These are phyloP conservation scores for Dicentrarchus labrax DNA, from an alignment of 2,113 vertebrate species.

Conservation along the genomic window DNA sequence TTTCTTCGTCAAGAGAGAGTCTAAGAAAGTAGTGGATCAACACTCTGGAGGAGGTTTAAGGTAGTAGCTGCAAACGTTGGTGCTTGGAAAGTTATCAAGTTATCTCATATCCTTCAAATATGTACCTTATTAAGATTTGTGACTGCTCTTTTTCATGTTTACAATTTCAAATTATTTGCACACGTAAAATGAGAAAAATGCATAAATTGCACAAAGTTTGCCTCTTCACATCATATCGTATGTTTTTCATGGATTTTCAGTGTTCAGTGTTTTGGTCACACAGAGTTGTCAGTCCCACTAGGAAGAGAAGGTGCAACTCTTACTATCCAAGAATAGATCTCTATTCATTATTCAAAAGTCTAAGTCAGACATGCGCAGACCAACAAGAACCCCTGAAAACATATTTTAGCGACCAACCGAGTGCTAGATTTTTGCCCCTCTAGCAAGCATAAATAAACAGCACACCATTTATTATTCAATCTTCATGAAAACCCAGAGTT, in stretches of 20 bases:
- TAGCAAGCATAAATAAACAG: slow-evolving; percentile 26
- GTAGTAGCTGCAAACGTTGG: neutral
- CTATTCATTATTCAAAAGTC: slow-evolving; percentile 51
- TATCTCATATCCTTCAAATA: neutral
- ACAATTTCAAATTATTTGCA: neutral
- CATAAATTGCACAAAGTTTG: neutral
- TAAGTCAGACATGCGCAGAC: slow-evolving; percentile 23
- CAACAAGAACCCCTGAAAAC: slow-evolving; percentile 8
- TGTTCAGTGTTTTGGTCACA: slow-evolving; percentile 3
- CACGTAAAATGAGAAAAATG: neutral
- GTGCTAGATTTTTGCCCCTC: slow-evolving; percentile 8
- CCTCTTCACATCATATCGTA: neutral
- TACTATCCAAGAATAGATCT: slow-evolving; percentile 24
- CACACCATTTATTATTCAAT: slow-evolving; percentile 44
- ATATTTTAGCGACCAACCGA: slow-evolving; percentile 8
- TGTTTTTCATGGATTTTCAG: neutral
- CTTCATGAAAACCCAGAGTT: slow-evolving; percentile 35
- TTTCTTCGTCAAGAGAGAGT: slow-evolving; percentile 2
- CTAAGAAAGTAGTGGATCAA: neutral
- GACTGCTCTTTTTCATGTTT: neutral
- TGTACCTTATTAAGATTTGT: neutral
- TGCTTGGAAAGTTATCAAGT: neutral
- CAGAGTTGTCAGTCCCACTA: neutral
- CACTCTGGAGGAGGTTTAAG: neutral
- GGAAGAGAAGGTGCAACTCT: slow-evolving; percentile 6